Conservation (phyloP, 2,797 vertebrate genomes). For the Erpetoichthys calabaricus region DNA sequence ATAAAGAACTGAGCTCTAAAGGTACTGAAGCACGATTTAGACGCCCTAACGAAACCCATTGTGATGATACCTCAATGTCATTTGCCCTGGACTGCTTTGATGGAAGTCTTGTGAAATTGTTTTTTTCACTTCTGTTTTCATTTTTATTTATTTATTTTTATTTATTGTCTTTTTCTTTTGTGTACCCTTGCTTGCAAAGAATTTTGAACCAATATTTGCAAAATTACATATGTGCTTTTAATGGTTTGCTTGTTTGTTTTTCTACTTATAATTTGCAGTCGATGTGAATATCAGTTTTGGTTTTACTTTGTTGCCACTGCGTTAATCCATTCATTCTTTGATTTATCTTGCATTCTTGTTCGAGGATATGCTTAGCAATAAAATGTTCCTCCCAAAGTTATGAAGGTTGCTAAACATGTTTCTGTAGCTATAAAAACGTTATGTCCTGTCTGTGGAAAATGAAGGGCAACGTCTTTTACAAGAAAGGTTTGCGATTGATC, state of each 20-base stretch:
- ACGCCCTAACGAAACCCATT: conserved; percentile 57
- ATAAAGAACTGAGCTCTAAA: conserved; percentile 46
- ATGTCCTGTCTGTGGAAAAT: too few relatives aligned
- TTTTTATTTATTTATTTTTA: conserved; percentile 50
- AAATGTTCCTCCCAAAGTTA: conserved; percentile 83
- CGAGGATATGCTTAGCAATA: conserved; percentile 92
- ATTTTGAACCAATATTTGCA: conserved; percentile 44
- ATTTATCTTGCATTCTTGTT: conserved; percentile 70
- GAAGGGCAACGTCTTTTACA: too few relatives aligned
- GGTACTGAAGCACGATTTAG: conserved; percentile 63
- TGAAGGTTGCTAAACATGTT: conserved; percentile 21
- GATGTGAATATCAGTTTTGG: conserved; percentile 42
- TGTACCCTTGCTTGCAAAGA: conserved; percentile 5
- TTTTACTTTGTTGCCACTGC: conserved; percentile 56
- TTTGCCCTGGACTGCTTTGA: conserved; percentile 49
- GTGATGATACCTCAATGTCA: conserved; percentile 60
- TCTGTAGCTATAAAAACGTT: background rate
- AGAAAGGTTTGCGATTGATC: too few relatives aligned
- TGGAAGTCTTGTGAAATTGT: conserved; percentile 56
- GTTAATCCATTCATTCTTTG: conserved; percentile 45
- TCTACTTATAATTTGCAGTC: conserved; percentile 11
- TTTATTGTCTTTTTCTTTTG: conserved; percentile 45
- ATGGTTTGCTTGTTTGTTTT: background rate
- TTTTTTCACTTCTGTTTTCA: conserved; percentile 42
- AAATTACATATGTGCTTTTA: conserved; percentile 51